Base-by-base conservation (phyloP, 2,113 vertebrate species). In the Oenanthe melanoleuca region DNA sequence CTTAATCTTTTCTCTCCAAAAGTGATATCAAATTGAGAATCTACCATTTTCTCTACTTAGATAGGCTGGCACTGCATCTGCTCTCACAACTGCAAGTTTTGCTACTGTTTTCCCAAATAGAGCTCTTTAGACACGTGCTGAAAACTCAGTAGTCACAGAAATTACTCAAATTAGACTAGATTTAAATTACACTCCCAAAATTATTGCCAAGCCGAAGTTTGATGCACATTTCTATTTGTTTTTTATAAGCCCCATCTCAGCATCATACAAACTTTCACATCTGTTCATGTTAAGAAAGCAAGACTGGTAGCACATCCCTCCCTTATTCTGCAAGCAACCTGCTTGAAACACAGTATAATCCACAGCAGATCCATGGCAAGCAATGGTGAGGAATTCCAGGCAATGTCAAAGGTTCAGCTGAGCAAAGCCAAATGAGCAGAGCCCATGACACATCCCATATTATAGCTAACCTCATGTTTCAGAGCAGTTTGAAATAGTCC, bases 111-210 rank as follows among this genome's bases (percentile, higher is more conserved):
- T 59, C 38, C 67, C 67, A 78, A 86, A 83, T 74, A 26, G 3
- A n/a, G 56, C 50, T 84, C 67, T 88, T 88, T 29, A 60, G 74
- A 86, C 44, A 82, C 70, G 7, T 72, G n/a, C 53, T 92, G 80
- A 72, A 90, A 95, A 92, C 53, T 82, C 55, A 70, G 42, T 66
- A 92, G 85, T 81, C 74, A 61, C 10, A 77, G 45, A 89, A 92
- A 95, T 94, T 88, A 74, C 52, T 23, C 80, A 70, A 90, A 96
- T 96, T 78, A 86, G 72, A 61, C 64, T 47, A 84, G 69, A 90
- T 81, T 88, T 84, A 92, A 95, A 88, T 86, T 80, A 67, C 69
- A 71, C 57, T 93, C 86, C 69, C 31, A 34, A 75, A 94, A 88
- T 83, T 86, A 93, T 64, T 90, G 61, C 75, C 12, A 4, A 93